These are phyloP conservation scores for Microvelia longipes DNA, from an alignment of 1,140 invertebrate species.

Conservation along the genomic window DNA sequence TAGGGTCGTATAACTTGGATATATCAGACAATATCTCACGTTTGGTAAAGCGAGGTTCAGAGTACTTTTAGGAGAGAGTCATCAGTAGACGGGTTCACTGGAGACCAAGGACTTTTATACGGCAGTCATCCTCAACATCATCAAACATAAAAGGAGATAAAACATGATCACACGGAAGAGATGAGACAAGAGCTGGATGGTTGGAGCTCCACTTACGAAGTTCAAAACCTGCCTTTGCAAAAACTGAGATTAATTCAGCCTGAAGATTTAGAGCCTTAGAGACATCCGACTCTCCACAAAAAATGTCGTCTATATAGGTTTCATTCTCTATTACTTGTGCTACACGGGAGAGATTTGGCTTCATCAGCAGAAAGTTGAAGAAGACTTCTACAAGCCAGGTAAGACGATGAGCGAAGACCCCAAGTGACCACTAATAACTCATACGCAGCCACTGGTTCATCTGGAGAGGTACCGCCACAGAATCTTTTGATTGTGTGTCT, in stretches of 20 bases:
- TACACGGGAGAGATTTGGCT: background rate
- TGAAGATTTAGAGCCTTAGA: background rate
- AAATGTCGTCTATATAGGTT: background rate
- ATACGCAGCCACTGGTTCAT: background rate
- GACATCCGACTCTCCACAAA: background rate
- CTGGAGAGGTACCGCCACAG: background rate
- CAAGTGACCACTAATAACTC: background rate
- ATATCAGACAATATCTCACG: constrained; percentile 19
- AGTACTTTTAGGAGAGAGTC: background rate
- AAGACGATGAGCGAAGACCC: background rate
- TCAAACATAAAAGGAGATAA: background rate
- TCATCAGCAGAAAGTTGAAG: background rate
- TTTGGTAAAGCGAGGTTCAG: constrained; percentile 10
- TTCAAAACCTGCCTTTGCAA: background rate
- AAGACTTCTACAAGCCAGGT: background rate
- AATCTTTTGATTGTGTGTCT: background rate
- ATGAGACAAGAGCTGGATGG: background rate
- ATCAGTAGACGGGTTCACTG: background rate
- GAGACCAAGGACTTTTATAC: background rate
- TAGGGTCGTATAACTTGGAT: constrained; percentile 25
- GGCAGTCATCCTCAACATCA: background rate
- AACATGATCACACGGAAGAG: background rate
- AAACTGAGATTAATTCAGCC: background rate
- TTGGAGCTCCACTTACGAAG: constrained; percentile 1
- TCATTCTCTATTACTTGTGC: background rate